phyloP scores from a whole-genome alignment of 1,140 invertebrate species.

The Paraescarpia echinospica region DNA sequence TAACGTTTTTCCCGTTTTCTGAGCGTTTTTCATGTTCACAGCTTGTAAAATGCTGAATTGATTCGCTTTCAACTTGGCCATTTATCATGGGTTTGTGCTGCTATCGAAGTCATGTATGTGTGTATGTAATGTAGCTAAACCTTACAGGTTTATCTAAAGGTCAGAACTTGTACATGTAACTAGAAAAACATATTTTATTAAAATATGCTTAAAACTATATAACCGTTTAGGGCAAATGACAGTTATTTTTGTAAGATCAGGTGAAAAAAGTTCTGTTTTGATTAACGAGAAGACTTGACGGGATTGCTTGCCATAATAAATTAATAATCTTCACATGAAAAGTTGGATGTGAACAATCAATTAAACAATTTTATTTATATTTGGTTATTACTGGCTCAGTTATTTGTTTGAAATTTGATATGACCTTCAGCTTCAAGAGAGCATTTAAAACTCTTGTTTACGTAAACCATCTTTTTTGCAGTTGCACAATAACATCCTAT shows the following conservation, averaged over 20 bases:
- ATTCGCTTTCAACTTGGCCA: background rate
- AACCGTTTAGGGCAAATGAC: too few species aligned
- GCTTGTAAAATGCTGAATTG: background rate
- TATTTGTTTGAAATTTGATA: background rate
- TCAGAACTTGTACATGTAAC: too few species aligned
- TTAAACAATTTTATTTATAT: too few species aligned
- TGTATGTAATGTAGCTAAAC: background rate
- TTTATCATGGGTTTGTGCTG: background rate
- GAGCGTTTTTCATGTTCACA: background rate
- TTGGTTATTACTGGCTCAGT: background rate
- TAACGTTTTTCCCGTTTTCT: background rate
- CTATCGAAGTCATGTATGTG: background rate
- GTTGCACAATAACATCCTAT: background rate
- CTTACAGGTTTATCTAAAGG: background rate
- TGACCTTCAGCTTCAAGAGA: background rate
- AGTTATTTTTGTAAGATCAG: too few species aligned
- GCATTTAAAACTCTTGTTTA: background rate
- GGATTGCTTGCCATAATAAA: too few species aligned
- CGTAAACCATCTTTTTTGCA: background rate
- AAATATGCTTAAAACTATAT: too few species aligned
- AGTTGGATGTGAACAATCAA: too few species aligned
- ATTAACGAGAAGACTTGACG: too few species aligned
- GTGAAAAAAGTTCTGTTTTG: too few species aligned
- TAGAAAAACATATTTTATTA: too few species aligned
- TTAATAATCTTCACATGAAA: too few species aligned